These are phyloP conservation scores for Sorex maritimensis DNA, from an alignment of 2,797 vertebrate species.

Conservation along the genomic window DNA sequence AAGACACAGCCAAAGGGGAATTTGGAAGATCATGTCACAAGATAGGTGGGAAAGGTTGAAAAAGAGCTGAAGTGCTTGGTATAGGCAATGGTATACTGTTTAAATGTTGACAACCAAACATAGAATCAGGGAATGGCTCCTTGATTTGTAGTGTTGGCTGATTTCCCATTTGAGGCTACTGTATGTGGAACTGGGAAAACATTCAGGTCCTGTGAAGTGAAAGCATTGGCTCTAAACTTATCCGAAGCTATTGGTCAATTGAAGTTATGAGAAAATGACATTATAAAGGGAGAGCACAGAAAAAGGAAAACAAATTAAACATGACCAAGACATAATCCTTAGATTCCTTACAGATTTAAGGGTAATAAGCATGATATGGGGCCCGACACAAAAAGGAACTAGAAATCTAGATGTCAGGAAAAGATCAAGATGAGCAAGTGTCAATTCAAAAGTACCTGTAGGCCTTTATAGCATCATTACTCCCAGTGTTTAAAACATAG, in stretches of 20 bases:
- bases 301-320: not conserved
- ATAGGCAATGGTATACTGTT: not conserved
- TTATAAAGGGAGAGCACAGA: not conserved
- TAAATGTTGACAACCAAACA: not conserved
- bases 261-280: constrained; percentile 8
- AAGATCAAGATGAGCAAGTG: too few species aligned
- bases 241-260: accelerated
- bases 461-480: too few species aligned
- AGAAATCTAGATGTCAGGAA: too few species aligned
- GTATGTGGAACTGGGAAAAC: not conserved
- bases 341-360: not conserved
- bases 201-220: not conserved
- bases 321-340: not conserved
- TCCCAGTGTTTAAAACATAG: too few species aligned
- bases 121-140: accelerated
- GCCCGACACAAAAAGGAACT: not conserved
- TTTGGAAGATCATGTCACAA: not conserved
- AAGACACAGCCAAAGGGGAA: not conserved
- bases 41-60: not conserved
- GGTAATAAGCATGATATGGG: not conserved
- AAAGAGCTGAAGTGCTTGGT: not conserved
- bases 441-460: too few species aligned
- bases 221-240: not conserved
- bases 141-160: not conserved
- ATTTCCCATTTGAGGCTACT: not conserved